Evolutionary conservation across 2,797 vertebrate genomes (phyloP).

Genomic region (Epinephelus malabaricus): DNA sequence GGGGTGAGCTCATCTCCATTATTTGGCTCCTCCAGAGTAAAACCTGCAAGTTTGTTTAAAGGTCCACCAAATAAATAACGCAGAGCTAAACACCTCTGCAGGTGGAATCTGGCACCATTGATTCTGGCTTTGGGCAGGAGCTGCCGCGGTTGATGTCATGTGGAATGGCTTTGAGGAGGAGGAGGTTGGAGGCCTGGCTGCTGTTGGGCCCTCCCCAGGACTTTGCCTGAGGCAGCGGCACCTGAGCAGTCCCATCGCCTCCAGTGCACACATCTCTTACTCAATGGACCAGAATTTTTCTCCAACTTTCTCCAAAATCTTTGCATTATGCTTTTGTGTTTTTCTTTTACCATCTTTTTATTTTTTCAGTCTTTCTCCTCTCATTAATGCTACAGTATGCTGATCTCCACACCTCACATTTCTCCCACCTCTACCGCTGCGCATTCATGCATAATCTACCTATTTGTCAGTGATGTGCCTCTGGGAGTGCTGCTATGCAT

Average conservation of each 20-base stretch:
- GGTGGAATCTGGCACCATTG: conserved; percentile 53
- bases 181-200: conserved; percentile 46
- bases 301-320: conserved; percentile 29
- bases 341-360: neutral
- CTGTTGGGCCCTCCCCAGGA: conserved; percentile 36
- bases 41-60: conserved; percentile 45
- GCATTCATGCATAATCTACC: conserved; percentile 78
- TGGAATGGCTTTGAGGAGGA: conserved; percentile 47
- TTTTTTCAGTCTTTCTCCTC: conserved; percentile 2
- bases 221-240: conserved; percentile 56
- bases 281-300: conserved; percentile 25
- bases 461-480: conserved; percentile 64
- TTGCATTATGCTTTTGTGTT: conserved; percentile 14
- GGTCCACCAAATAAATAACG: conserved; percentile 45
- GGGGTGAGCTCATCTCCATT: conserved; percentile 38
- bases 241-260: conserved; percentile 40
- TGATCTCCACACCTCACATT: conserved; percentile 30
- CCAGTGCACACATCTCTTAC: conserved; percentile 50
- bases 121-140: conserved; percentile 50
- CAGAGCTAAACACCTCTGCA: conserved; percentile 42
- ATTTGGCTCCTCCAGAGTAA: conserved; percentile 1
- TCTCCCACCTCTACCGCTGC: conserved; percentile 25
- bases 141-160: conserved; percentile 41
- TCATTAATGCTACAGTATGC: conserved; percentile 30
- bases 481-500: conserved; percentile 59